Evolutionary conservation across 2,888 invertebrate species (phyloP).

Genomic region (Sinhomidia bicolor): DNA sequence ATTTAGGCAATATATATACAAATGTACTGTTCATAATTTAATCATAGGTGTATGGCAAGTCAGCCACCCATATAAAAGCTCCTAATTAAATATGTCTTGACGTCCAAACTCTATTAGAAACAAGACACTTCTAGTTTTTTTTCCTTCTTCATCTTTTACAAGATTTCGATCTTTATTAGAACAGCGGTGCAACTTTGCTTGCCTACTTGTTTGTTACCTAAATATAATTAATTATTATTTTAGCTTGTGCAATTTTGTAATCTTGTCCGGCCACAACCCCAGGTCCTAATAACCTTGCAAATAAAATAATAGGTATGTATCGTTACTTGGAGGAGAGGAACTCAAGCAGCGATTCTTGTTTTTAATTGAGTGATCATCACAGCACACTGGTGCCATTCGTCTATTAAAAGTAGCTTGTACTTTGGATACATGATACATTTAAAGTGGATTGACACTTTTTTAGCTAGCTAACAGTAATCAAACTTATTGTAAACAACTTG

Average conservation of each 20-base stretch:
- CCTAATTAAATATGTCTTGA: too few relatives aligned
- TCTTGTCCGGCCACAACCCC: constrained; percentile 9
- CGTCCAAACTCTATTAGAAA: too few relatives aligned
- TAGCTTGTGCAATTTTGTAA: neutral
- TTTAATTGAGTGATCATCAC: neutral
- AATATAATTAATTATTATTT: too few relatives aligned
- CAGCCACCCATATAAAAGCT: too few relatives aligned
- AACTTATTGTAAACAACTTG: constrained; percentile 41
- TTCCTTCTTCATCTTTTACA: neutral
- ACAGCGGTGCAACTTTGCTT: neutral
- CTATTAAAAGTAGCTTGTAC: constrained; percentile 26
- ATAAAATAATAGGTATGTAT: neutral
- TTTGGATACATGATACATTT: neutral
- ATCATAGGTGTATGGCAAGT: too few relatives aligned
- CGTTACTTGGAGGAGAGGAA: too few relatives aligned
- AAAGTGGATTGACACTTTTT: neutral
- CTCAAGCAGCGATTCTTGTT: neutral
- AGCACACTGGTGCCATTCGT: constrained; percentile 22
- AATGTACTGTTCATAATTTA: too few relatives aligned
- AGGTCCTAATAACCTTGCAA: neutral
- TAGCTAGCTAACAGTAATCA: neutral
- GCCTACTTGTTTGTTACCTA: too few relatives aligned
- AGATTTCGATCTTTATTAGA: neutral
- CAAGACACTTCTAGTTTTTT: neutral
- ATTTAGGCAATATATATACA: too few relatives aligned